Percentiles rank a stretch among this genome's conserved stretches.
Conservation (phyloP, 2,113 vertebrate species). For the Forbesichthys papilliferus region DNA sequence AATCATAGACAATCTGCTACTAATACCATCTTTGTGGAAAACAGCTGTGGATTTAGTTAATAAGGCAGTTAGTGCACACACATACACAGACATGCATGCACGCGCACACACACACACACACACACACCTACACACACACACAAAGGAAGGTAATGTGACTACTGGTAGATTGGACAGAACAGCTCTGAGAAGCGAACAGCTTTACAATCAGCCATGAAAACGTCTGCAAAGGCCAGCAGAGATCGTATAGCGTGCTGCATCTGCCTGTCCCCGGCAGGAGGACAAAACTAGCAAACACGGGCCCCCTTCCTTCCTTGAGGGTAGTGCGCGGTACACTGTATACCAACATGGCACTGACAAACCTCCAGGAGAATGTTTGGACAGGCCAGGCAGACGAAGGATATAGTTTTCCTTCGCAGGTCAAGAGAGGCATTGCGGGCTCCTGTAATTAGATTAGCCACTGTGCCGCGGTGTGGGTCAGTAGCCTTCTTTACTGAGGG, state of each 20-base stretch:
- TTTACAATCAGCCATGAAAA: conserved; percentile 58
- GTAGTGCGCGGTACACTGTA: conserved; percentile 10
- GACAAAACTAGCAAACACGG: conserved; percentile 46
- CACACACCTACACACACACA: neutral
- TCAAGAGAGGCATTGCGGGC: conserved; percentile 61
- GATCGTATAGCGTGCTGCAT: conserved; percentile 56
- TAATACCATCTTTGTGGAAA: conserved; percentile 2
- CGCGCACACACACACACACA: neutral
- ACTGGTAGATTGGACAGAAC: conserved; percentile 47
- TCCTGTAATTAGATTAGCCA: conserved; percentile 74
- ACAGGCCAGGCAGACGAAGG: conserved; percentile 11
- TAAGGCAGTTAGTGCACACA: conserved; percentile 42
- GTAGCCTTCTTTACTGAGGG: conserved; percentile 65
- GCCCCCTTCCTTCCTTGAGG: conserved; percentile 41
- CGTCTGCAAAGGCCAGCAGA: conserved; percentile 58
- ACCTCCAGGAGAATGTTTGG: conserved; percentile 44
- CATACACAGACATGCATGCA: conserved; percentile 34
- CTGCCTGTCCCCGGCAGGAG: conserved; percentile 47
- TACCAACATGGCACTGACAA: conserved; percentile 10
- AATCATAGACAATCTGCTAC: conserved; percentile 10
- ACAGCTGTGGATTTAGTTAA: conserved; percentile 45
- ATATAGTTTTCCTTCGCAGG: conserved; percentile 30
- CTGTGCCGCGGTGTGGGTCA: conserved; percentile 59
- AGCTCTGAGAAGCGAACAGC: conserved; percentile 64
- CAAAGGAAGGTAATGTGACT: conserved; percentile 45